Evolutionary conservation across 2,113 vertebrate genomes (phyloP), one percentile per base, ranked within the genome.

Genomic region (Chrysemys picta): DNA sequence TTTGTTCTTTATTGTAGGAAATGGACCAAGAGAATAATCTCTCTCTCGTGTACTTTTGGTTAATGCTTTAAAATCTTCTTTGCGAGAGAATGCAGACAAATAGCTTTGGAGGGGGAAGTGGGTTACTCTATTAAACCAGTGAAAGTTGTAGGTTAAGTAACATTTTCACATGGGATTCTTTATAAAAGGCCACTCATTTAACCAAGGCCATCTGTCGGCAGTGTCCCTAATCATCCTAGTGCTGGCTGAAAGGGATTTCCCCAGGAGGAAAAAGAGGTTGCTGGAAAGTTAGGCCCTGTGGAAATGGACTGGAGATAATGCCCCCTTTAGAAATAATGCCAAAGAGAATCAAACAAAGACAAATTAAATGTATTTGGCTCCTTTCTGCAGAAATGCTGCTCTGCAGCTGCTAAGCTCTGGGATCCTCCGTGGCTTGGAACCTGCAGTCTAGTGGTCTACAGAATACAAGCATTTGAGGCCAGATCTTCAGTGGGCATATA

Each of bases 41-140:
- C 95, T 97, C 95, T 86, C 95, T 93, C 94, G 80, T 97, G 89
- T 97, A 97, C 97, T 98, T 98, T 97, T 97, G 85, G 91, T 90
- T 97, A 97, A 98, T 96, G 87, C 96, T 97, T 98, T 97, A 97
- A 97, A 97, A 98, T 97, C 98, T 97, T 98, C 94, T 98, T 93
- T 97, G 82, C 88, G 89, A 96, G 78, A 93, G 89, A 96, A 94
- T 89, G 85, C 81, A 78, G 59, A 97, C 87, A 96, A 97, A 97
- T 82, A 96, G 96, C 95, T 97, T 96, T 94, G 93, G 92, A 92
- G 49, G 88, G 90, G 94, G 95, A 96, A 95, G 54, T 96, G 95
- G 88, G 91, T 96, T 94, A 90, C 69, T 91, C 72, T 89, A 85
- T 93, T 98, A 90, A 95, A 96, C 94, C 91, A 86, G 78, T 91